phyloP scores from a whole-genome alignment of 2,888 invertebrate genomes.

The Cephus nigrinus region DNA sequence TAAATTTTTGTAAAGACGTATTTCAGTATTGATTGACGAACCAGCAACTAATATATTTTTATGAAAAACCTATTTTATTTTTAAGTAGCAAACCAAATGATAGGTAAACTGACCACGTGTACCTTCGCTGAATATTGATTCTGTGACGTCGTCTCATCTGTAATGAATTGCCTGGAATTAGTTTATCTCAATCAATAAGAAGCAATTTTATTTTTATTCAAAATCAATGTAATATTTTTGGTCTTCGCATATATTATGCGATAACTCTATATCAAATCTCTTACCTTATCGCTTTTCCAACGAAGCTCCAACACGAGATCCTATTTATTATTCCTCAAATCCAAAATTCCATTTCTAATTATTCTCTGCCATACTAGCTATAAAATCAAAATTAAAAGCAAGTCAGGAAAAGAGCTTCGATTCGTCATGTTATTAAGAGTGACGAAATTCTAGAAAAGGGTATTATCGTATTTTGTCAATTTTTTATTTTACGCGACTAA shows the following conservation, averaged over 20 bases:
- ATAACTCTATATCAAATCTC: no score
- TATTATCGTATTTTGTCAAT: not conserved
- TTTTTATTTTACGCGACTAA: not conserved
- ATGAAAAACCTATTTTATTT: conserved; percentile 23
- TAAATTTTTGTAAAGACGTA: conserved; percentile 14
- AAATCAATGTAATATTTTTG: no score
- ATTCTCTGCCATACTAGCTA: not conserved
- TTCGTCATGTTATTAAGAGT: not conserved
- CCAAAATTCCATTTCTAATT: not conserved
- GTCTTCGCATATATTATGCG: no score
- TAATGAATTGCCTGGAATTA: not conserved
- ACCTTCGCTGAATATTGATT: not conserved
- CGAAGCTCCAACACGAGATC: no score
- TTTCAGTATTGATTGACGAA: conserved; percentile 18
- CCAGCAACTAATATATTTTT: conserved; percentile 35
- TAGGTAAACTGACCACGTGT: not conserved
- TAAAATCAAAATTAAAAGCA: not conserved
- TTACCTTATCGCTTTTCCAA: no score
- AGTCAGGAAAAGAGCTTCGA: not conserved
- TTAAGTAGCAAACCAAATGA: not conserved
- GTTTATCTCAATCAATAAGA: not conserved
- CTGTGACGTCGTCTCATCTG: not conserved
- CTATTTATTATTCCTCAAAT: not conserved
- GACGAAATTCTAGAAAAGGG: not conserved
- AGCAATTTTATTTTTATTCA: not conserved